Evolutionary conservation across 2,113 vertebrate species (phyloP).

Genomic region (Brachionichthys hirsutus): DNA sequence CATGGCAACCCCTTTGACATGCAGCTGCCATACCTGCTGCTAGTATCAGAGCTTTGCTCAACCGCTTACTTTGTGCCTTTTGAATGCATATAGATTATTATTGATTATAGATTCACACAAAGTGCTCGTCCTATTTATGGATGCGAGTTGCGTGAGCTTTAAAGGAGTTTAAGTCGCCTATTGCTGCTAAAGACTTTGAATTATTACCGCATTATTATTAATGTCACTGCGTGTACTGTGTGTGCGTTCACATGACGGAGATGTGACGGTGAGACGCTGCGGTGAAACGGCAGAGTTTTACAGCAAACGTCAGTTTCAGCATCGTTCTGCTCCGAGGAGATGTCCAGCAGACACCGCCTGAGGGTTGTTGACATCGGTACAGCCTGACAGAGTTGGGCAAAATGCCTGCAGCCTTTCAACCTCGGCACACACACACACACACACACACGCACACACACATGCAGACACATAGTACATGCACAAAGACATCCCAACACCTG

Average conservation of each 20-base stretch:
- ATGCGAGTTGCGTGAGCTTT: conserved; percentile 39
- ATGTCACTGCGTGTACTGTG: neutral
- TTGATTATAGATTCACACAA: conserved; percentile 34
- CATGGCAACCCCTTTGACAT: conserved; percentile 72
- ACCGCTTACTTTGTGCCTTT: conserved; percentile 25
- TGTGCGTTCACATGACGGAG: conserved; percentile 9
- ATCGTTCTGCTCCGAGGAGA: neutral
- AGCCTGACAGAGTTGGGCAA: conserved; percentile 32
- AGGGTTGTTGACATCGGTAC: conserved; percentile 37
- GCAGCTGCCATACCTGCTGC: conserved; percentile 68
- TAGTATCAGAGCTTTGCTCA: conserved; percentile 40
- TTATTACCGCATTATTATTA: conserved; percentile 36
- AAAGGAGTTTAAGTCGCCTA: conserved; percentile 31
- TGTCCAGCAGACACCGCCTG: conserved; percentile 46
- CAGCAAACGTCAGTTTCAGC: too few species aligned
- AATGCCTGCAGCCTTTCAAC: conserved; percentile 26
- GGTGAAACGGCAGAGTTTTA: too few species aligned
- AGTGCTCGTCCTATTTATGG: conserved; percentile 51
- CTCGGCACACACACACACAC: neutral
- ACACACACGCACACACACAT: neutral
- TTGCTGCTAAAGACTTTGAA: conserved; percentile 44
- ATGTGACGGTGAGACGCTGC: too few species aligned
- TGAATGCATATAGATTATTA: neutral
- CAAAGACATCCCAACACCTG: conserved; percentile 37
- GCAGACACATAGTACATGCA: neutral